Evolutionary conservation across 2,113 vertebrate species (phyloP).

Genomic region (Gymnobelideus leadbeateri): DNA sequence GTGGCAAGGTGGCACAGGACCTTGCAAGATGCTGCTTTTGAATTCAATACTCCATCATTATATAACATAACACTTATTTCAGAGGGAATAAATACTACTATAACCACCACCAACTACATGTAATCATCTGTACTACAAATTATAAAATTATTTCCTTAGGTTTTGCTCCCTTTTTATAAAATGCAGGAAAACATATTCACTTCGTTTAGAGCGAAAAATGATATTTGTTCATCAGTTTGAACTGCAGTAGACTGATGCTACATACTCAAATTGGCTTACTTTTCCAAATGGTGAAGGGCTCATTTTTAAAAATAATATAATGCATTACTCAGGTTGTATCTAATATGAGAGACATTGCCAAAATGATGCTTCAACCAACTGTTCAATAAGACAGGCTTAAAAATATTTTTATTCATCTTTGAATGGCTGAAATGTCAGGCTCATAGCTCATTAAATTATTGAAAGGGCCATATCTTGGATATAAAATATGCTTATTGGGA

Average conservation of each 20-base stretch:
- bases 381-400: conserved; percentile 62
- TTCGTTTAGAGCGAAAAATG: conserved; percentile 38
- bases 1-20: too few relatives aligned
- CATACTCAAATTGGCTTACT: conserved; percentile 64
- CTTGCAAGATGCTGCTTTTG: not conserved
- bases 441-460: conserved; percentile 72
- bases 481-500: conserved; percentile 77
- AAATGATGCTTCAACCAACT: conserved; percentile 39
- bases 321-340: conserved; percentile 10
- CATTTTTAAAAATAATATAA: conserved; percentile 59
- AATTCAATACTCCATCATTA: not conserved
- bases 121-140: conserved; percentile 42
- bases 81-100: conserved; percentile 25
- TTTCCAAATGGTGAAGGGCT: conserved; percentile 32
- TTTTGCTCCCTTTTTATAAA: conserved; percentile 54
- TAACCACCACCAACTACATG: conserved; percentile 48
- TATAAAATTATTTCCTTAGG: conserved; percentile 61
- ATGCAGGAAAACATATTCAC: conserved; percentile 25
- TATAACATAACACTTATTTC: not conserved
- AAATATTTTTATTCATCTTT: conserved; percentile 69
- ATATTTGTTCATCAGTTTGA: conserved; percentile 51
- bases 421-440: conserved; percentile 68
- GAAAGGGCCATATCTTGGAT: conserved; percentile 62
- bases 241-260: conserved; percentile 33
- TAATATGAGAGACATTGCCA: conserved; percentile 49